Evolutionary conservation across 2,113 vertebrate species (phyloP).

Genomic region (Oryzias curvinotus): DNA sequence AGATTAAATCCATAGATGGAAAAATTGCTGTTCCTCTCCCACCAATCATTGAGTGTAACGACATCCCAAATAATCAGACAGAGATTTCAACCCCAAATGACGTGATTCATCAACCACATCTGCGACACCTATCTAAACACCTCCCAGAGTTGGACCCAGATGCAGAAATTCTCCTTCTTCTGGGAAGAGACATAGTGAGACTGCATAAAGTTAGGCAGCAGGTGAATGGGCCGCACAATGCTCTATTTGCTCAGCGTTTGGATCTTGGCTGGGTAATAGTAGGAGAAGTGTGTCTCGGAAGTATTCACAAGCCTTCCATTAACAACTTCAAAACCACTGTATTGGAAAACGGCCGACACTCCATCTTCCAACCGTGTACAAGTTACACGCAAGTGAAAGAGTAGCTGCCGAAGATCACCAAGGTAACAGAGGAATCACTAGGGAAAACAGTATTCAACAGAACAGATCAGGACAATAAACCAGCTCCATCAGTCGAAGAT

Average conservation of each 20-base stretch:
- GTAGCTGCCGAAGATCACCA: background rate
- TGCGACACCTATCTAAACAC: background rate
- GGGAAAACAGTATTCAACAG: constrained; percentile 9
- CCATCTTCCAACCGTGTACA: background rate
- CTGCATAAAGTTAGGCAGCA: background rate
- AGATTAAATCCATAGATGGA: background rate
- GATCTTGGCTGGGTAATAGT: background rate
- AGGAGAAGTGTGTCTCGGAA: background rate
- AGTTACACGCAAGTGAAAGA: background rate
- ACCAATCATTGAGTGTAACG: constrained; percentile 8
- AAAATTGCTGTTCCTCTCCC: background rate
- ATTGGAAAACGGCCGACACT: background rate
- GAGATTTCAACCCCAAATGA: constrained; percentile 16
- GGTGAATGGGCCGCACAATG: background rate
- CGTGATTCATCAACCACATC: background rate
- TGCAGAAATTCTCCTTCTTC: background rate
- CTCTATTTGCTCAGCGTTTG: background rate
- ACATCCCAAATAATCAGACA: background rate
- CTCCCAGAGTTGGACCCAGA: background rate
- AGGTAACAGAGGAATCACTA: background rate
- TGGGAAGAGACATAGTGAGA: background rate
- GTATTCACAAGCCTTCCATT: background rate
- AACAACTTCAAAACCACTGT: background rate
- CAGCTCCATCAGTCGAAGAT: constrained; percentile 19
- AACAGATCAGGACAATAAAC: constrained; percentile 15